Evolutionary conservation across 1,140 invertebrate species (phyloP).

Genomic region (Limonius californicus): DNA sequence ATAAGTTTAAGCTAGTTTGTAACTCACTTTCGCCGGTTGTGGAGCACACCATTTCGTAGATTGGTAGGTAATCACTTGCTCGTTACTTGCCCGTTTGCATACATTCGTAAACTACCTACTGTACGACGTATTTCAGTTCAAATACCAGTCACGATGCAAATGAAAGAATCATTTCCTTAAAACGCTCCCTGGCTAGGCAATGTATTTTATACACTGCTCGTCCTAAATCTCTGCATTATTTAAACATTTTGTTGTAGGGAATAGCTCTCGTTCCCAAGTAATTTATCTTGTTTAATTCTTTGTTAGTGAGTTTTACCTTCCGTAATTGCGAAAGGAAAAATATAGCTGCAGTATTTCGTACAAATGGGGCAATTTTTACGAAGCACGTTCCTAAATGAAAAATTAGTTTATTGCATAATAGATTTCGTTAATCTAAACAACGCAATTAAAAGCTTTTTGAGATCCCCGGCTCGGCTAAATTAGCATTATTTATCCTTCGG

Average conservation of each 20-base stretch:
- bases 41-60: slow-evolving; percentile 40
- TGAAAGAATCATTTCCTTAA: slow-evolving; percentile 24
- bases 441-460: too few relatives aligned
- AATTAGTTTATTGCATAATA: slow-evolving; percentile 17
- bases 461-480: background rate
- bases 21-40: slow-evolving; percentile 40
- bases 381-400: slow-evolving; percentile 14
- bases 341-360: slow-evolving; percentile 7
- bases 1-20: slow-evolving; percentile 43
- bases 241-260: slow-evolving; percentile 36
- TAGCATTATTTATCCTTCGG: background rate
- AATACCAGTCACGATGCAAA: slow-evolving; percentile 12
- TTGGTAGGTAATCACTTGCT: slow-evolving; percentile 47
- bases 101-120: slow-evolving; percentile 13
- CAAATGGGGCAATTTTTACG: slow-evolving; percentile 13
- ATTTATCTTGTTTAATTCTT: slow-evolving; percentile 26
- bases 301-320: slow-evolving; percentile 10
- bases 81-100: slow-evolving; percentile 40
- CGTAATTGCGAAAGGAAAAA: slow-evolving; percentile 17
- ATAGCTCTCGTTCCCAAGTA: slow-evolving; percentile 26
- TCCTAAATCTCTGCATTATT: slow-evolving; percentile 34
- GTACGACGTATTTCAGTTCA: slow-evolving; percentile 7
- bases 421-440: background rate
- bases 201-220: slow-evolving; percentile 14
- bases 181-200: slow-evolving; percentile 16